Evolutionary conservation across 2,113 vertebrate genomes (phyloP).

Genomic region (Tachysurus vachellii): DNA sequence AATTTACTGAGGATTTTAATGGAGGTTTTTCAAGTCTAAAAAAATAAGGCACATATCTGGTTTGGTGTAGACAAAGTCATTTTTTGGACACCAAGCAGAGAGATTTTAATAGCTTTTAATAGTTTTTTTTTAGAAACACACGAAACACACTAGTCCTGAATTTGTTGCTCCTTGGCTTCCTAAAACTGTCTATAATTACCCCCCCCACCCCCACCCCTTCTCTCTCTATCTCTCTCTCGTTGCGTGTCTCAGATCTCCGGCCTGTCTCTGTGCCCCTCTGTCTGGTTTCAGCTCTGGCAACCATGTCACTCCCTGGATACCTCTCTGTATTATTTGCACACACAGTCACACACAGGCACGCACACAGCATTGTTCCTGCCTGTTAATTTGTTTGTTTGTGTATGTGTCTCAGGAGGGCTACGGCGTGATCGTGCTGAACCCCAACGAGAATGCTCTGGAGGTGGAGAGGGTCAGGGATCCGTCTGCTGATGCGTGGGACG

Average conservation of each 20-base stretch:
- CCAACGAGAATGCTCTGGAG: conserved; percentile 97
- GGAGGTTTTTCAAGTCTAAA: neutral
- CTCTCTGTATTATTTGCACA: conserved; percentile 36
- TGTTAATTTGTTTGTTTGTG: conserved; percentile 44
- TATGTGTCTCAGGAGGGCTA: conserved; percentile 85
- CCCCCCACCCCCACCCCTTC: neutral
- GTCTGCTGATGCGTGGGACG: conserved; percentile 82
- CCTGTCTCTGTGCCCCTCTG: neutral
- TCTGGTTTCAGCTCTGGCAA: conserved; percentile 35
- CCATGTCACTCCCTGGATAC: conserved; percentile 41
- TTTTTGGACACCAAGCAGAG: neutral
- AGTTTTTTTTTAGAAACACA: neutral
- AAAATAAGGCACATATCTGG: neutral
- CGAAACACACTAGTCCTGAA: too few relatives aligned
- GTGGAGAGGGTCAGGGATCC: conserved; percentile 83
- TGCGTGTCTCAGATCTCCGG: conserved; percentile 30
- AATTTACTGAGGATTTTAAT: neutral
- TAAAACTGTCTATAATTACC: neutral
- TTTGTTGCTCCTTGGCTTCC: neutral
- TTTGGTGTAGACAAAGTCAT: neutral
- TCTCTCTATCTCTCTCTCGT: conserved; percentile 37
- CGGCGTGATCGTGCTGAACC: conserved; percentile 95
- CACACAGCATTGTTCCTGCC: conserved; percentile 28
- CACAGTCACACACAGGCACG: conserved; percentile 16
- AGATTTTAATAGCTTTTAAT: neutral